phyloP scores from a whole-genome alignment of 1,140 invertebrate species.

The Rhagoletis pomonella region DNA sequence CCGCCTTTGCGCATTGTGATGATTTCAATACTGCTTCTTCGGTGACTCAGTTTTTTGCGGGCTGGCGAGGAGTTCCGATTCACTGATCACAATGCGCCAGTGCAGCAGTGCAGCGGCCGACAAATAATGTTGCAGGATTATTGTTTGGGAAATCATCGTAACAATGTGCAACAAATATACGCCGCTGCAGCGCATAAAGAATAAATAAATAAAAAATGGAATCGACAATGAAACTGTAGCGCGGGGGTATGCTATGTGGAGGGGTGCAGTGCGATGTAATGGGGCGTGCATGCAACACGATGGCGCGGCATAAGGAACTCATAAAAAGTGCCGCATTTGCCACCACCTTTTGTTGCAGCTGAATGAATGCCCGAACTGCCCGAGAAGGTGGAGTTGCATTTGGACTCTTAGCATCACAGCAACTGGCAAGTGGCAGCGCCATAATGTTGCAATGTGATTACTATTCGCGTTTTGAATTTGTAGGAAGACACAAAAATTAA shows the following conservation, averaged over 20 bases:
- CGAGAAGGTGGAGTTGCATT: neutral
- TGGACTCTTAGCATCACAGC: neutral
- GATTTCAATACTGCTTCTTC: neutral
- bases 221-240: neutral
- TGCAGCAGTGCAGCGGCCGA: neutral
- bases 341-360: conserved; percentile 52
- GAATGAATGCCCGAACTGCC: neutral
- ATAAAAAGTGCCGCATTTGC: conserved; percentile 56
- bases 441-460: conserved; percentile 33
- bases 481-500: conserved; percentile 51
- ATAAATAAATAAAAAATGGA: neutral
- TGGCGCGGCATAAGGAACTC: conserved; percentile 44
- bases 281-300: conserved; percentile 39
- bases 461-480: conserved; percentile 35
- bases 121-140: conserved; percentile 23
- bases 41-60: neutral
- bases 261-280: neutral
- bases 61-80: neutral
- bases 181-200: neutral
- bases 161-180: conserved; percentile 12
- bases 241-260: neutral
- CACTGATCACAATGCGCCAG: conserved; percentile 4
- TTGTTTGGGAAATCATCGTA: conserved; percentile 29
- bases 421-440: neutral
- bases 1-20: conserved; percentile 40